Evolutionary conservation across 2,888 invertebrate genomes (phyloP).

Genomic region (Heteromurus nitidus): DNA sequence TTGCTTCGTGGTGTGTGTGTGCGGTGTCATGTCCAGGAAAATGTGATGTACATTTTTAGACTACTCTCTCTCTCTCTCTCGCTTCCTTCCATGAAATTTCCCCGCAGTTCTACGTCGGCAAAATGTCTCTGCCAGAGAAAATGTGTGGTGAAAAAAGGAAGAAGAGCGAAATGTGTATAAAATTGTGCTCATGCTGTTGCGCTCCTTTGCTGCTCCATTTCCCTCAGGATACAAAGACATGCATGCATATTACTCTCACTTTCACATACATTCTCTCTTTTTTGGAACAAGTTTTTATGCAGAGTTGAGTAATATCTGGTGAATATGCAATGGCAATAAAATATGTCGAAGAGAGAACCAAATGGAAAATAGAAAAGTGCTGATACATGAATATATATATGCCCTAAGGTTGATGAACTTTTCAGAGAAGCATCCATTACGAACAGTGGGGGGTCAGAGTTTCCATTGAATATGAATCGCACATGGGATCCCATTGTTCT

Average conservation of each 20-base stretch:
- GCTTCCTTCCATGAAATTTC: conserved; percentile 8
- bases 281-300: background rate
- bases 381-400: background rate
- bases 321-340: conserved; percentile 1
- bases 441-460: conserved; percentile 6
- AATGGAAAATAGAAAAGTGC: conserved; percentile 6
- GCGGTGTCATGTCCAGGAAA: conserved; percentile 53
- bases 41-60: conserved; percentile 6
- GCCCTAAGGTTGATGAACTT: conserved; percentile 52
- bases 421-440: conserved; percentile 10
- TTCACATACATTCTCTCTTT: too few species aligned
- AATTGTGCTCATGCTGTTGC: conserved; percentile 14
- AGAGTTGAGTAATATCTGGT: conserved; percentile 20
- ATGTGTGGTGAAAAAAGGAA: conserved; percentile 32
- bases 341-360: conserved; percentile 16
- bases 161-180: too few species aligned
- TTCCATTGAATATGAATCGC: background rate
- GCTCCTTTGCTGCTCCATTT: conserved; percentile 37
- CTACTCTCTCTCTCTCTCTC: background rate
- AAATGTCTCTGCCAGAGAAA: conserved; percentile 31
- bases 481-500: background rate
- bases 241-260: too few species aligned
- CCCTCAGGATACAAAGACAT: conserved; percentile 43
- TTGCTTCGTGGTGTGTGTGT: conserved; percentile 22
- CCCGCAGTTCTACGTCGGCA: background rate